Percentiles rank a stretch among this genome's conserved stretches.
Evolutionary conservation across 2,888 invertebrate species (phyloP).

Genomic region (Ellobium chinense): DNA sequence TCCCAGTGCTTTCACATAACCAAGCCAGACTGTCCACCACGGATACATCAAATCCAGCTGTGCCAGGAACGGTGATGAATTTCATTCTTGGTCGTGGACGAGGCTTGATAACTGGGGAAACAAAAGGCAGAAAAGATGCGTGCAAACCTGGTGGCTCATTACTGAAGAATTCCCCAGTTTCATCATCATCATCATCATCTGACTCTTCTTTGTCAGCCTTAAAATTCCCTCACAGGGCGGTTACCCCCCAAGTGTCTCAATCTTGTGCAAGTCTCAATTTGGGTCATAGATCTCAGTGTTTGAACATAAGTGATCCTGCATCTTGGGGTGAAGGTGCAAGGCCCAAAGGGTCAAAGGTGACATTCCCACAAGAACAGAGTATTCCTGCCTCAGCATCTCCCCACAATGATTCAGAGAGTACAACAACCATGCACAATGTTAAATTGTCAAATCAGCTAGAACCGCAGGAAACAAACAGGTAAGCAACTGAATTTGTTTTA

Average conservation of each 20-base stretch:
- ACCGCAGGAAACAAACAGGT: too few relatives aligned
- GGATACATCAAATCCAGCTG: too few relatives aligned
- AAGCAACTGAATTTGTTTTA: too few relatives aligned
- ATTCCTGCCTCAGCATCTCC: background rate
- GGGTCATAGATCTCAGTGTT: background rate
- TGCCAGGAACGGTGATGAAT: background rate
- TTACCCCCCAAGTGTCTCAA: background rate
- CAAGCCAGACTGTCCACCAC: too few relatives aligned
- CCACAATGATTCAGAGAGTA: background rate
- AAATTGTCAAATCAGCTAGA: too few relatives aligned
- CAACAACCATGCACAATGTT: too few relatives aligned
- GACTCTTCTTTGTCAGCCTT: too few relatives aligned
- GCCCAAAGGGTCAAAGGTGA: background rate
- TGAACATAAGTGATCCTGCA: background rate
- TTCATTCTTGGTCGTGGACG: background rate
- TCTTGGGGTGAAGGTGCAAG: background rate
- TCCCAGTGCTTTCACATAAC: too few relatives aligned
- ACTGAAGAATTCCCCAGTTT: background rate
- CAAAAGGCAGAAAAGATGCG: too few relatives aligned
- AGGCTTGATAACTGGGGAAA: background rate
- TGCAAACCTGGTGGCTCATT: background rate
- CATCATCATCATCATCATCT: background rate
- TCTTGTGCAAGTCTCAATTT: background rate
- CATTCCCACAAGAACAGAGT: background rate
- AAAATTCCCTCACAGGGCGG: background rate